Percentiles rank a stretch among this genome's conserved stretches.
Conservation (phyloP, 2,113 vertebrate species). For the Phylloscopus whistleri region DNA sequence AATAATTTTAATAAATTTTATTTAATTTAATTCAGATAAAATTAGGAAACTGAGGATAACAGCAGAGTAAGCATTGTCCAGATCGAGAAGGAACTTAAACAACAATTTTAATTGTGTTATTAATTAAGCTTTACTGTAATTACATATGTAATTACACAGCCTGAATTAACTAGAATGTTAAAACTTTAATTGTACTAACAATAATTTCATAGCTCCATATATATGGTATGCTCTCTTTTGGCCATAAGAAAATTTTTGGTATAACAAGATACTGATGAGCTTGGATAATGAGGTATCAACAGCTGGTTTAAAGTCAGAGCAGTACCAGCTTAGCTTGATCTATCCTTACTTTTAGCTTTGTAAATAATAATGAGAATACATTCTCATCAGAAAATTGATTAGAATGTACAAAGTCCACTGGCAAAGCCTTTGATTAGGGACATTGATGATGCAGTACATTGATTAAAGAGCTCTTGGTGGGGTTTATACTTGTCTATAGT, state of each 20-base stretch:
- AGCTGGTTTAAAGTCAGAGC: not conserved
- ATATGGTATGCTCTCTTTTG: not conserved
- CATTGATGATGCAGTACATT: not conserved
- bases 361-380: not conserved
- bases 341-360: not conserved
- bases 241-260: not conserved
- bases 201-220: not conserved
- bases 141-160: not conserved
- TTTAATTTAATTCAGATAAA: not conserved
- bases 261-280: not conserved
- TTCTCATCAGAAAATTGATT: not conserved
- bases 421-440: not conserved
- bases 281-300: not conserved
- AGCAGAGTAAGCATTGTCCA: not conserved
- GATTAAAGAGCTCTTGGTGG: not conserved
- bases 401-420: not conserved
- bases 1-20: too few relatives aligned
- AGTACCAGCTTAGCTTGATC: not conserved
- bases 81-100: rapidly evolving
- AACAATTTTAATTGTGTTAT: not conserved
- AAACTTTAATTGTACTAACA: not conserved
- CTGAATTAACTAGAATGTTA: not conserved
- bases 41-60: not conserved
- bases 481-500: rapidly evolving
- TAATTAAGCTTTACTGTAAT: not conserved